Base-by-base conservation (phyloP, 1,140 invertebrate genomes). In the Dinoponera quadriceps region DNA sequence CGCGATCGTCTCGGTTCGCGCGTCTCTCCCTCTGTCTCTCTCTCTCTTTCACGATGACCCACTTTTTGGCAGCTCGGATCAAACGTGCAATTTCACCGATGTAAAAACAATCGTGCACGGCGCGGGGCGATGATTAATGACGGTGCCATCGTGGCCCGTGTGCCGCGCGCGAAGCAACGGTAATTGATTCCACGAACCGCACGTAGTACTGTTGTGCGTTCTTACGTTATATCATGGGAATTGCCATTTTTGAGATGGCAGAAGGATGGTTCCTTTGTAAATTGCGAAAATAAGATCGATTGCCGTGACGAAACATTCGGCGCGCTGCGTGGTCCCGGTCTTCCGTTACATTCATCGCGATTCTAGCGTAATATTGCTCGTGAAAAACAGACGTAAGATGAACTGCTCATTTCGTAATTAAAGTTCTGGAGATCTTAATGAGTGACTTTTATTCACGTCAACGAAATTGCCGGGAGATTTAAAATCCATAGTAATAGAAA, bases 41-140 rank as follows among this genome's bases (percentile, higher is more conserved):
- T 9, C 38, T 44, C 29, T 60, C 38, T 16, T 20, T 29, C 20
- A 11, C 55, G 81, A 20, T 83, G 81, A 77, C 81, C 81, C 29
- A 83, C 72, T 83, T 83, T 83, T 82, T 82, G 78, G 68, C 78
- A 82, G 78, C 78, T 82, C 68, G 68, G 33, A 80, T 80, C 65
- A 71, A 68, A 48, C 78, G 69, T 54, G 78, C 78, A 74, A 82
- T 82, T 82, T 82, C 44, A n/a, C 38, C 57, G 44, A 74, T 60
- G 78, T 69, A 80, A 80, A 82, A 74, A 82, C 69, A 82, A 82
- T 82, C 71, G 69, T 20, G 48, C 44, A 62, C 78, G 20, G 59
- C 69, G 78, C 78, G 29, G 20, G 71, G 27, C n/a, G n/a, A 54
- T 82, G 78, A 82, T 82, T 82, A 82, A 82, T 82, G 55, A 49